Evolutionary conservation across 2,113 vertebrate genomes (phyloP).

Genomic region (Podarcis muralis): DNA sequence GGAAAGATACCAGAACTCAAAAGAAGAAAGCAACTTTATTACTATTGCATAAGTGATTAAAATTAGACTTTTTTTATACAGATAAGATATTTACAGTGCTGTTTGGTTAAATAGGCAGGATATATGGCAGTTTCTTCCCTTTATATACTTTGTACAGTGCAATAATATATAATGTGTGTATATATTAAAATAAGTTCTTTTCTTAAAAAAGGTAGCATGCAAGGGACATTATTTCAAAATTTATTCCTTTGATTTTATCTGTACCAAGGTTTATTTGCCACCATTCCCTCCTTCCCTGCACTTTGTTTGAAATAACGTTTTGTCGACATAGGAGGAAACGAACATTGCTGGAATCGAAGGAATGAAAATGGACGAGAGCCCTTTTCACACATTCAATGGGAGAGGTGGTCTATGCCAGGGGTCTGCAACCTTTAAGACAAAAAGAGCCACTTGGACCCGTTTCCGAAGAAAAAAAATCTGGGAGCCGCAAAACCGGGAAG

Average conservation of each 20-base stretch:
- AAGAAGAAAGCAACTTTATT: constrained; percentile 83
- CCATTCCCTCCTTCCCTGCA: constrained; percentile 53
- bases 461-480: too few species aligned
- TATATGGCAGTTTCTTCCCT: constrained; percentile 84
- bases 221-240: constrained; percentile 82
- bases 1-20: constrained; percentile 65
- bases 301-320: constrained; percentile 56
- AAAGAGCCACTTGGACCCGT: too few species aligned
- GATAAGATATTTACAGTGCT: constrained; percentile 91
- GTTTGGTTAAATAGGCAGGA: constrained; percentile 81
- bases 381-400: neutral
- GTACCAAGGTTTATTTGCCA: constrained; percentile 43
- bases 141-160: constrained; percentile 81
- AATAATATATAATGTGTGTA: constrained; percentile 67
- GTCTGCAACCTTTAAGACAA: too few species aligned
- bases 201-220: constrained; percentile 84
- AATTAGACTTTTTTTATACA: constrained; percentile 88
- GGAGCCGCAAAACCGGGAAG: too few species aligned
- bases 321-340: constrained; percentile 39
- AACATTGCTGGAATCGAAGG: constrained; percentile 12
- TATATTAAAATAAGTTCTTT: constrained; percentile 58
- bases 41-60: constrained; percentile 95
- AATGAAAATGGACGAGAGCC: constrained; percentile 1
- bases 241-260: constrained; percentile 71
- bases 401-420: too few species aligned